Percentiles rank a stretch among this genome's conserved stretches.
These are phyloP conservation scores for Epinotia nisella DNA, from an alignment of 2,888 invertebrate genomes.

Conservation along the genomic window DNA sequence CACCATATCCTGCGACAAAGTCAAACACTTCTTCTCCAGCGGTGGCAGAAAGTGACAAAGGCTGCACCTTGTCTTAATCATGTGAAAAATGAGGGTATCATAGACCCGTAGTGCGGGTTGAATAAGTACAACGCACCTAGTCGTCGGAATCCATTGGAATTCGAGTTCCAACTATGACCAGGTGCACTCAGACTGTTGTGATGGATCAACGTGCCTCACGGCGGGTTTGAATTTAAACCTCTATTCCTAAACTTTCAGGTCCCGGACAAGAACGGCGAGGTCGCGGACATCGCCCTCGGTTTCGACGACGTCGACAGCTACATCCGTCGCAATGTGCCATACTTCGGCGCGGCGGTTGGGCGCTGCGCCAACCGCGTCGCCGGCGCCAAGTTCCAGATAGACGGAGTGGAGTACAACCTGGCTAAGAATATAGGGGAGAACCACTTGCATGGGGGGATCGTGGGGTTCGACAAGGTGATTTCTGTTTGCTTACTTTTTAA, in stretches of 20 bases:
- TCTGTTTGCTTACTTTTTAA: background rate
- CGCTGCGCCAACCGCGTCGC: constrained; percentile 94
- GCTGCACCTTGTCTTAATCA: too few relatives aligned
- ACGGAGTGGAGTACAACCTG: constrained; percentile 86
- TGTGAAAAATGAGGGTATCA: too few relatives aligned
- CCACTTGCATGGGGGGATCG: constrained; percentile 93
- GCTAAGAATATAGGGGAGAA: constrained; percentile 89
- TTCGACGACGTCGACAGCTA: constrained; percentile 90
- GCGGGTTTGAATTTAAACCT: too few relatives aligned
- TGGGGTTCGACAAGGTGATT: constrained; percentile 90
- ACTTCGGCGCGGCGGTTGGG: constrained; percentile 94
- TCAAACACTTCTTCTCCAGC: too few relatives aligned
- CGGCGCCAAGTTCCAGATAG: constrained; percentile 83
- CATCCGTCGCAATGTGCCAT: constrained; percentile 79
- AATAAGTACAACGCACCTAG: too few relatives aligned
- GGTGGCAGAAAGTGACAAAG: too few relatives aligned
- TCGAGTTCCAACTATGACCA: too few relatives aligned
- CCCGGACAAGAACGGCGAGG: constrained; percentile 88
- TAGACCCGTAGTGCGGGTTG: too few relatives aligned
- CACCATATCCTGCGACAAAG: too few relatives aligned
- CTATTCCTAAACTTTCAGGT: constrained; percentile 64
- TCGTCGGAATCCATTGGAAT: too few relatives aligned
- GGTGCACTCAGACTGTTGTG: too few relatives aligned
- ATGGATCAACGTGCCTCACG: too few relatives aligned
- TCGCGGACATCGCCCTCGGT: constrained; percentile 92